phyloP scores from a whole-genome alignment of 2,797 vertebrate genomes.

The Scyliorhinus canicula region DNA sequence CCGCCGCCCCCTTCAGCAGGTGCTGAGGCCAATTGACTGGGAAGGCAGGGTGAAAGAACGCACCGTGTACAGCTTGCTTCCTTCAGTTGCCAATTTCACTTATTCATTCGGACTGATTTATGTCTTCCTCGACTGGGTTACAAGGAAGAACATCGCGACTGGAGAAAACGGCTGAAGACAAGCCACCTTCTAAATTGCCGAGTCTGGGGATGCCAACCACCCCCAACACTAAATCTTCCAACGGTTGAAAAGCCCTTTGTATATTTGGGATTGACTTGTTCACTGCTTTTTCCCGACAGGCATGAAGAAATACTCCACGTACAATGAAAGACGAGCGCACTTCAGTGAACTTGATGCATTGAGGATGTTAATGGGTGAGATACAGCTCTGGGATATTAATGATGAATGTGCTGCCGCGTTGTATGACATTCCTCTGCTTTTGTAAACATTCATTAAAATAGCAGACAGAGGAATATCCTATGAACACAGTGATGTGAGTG shows the following conservation, averaged over 20 bases:
- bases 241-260: not conserved
- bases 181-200: not conserved
- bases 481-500: not conserved
- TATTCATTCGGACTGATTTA: not conserved
- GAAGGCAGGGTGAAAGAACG: not conserved
- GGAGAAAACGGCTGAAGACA: not conserved
- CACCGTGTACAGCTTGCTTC: not conserved
- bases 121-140: not conserved
- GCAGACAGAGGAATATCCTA: not conserved
- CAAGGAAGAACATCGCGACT: not conserved
- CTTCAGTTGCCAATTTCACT: not conserved
- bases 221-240: not conserved
- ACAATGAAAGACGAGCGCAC: not conserved
- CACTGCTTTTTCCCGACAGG: not conserved
- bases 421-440: not conserved
- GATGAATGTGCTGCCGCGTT: not conserved
- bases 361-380: constrained; percentile 19
- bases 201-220: not conserved
- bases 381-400: not conserved
- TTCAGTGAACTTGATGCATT: not conserved
- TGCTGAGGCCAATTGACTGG: not conserved
- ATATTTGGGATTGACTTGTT: not conserved
- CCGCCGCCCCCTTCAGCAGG: not conserved
- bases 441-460: constrained; percentile 2
- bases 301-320: not conserved